Base-by-base conservation (phyloP, 2,888 invertebrate species). In the Drosophila helvetica region DNA sequence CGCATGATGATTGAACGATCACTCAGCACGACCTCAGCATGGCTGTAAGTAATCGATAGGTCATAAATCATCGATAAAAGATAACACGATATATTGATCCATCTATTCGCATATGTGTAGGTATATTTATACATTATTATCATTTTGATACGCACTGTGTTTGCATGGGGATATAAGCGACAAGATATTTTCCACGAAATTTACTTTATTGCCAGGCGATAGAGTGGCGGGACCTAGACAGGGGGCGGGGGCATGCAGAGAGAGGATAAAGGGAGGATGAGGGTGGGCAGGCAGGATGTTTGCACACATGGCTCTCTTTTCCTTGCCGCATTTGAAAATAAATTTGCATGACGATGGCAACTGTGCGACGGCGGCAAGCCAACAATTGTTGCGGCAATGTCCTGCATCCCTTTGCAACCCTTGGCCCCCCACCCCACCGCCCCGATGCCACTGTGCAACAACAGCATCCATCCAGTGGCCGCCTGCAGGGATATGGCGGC, bases 371-470 rank as follows among this genome's bases (percentile, higher is more conserved):
- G 67, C 75, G 81, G 81, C 85, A 79, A 77, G 74, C 82, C 87
- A 86, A 86, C 87, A 86, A 83, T 84, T 84, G 83, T 81, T 85
- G 82, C 83, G 79, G 87, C 87, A 81, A 74, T 83, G 81, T 86
- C 79, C 77, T 66, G 52, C 72, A 55, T 22, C 56, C 43, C 46
- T 33, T 38, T 38, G 42, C 50, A 18, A n/a, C 54, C 43, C 9
- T 38, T 38, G n/a, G 12, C 30, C 42, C 12, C 17, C 22, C 22
- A 22, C n/a, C 18, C 12, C 27, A 17, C 12, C 18, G n/a, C 17
- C 15, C 19, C 8, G 25, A 58, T 7, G 47, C 10, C 27, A 19
- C 30, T 17, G 27, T 45, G n/a, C 18, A 50, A 18, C 30, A 61
- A 18, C 38, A 64, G 57, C 54, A 48, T 25, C 48, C 70, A 74